Evolutionary conservation across 2,797 vertebrate species (phyloP), one percentile per base, ranked within the genome.

Genomic region (Lagocephalus sceleratus): DNA sequence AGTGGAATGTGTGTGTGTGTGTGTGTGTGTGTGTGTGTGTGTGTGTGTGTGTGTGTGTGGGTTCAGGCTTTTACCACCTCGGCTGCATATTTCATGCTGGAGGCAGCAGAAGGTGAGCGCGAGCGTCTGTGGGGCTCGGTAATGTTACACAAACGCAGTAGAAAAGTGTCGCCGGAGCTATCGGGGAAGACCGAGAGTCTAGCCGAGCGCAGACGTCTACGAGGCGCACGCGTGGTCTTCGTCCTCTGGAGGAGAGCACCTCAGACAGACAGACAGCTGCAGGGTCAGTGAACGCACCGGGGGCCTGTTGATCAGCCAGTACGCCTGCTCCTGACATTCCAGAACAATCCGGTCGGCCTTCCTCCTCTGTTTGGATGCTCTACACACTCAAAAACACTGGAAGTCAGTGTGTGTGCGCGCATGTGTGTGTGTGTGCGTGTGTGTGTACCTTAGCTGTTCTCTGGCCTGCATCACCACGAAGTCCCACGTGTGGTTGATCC

Each of bases 391-490:
- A 44, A 44, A 20, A 3, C 47, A 73, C 11, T 14, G 45, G 59
- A 47, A 63, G 42, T 53, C 16, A 41, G 0, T 47, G 2, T 47
- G 32, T 10, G 40, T 43, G 25, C 19, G 22, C 40, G 5, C 39
- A 32, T 12, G 1, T 32, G 41, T 15, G n/a, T 46, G 6, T 42
- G 56, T 20, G 53, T 3, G 16, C 6, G 35, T n/a, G 38, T 41
- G 47, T 19, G 45, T 38, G 32, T 43, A 97, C 96, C 94, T 91
- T 41, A 98, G 92, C 75, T 99, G 97, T 71, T 99, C 95, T 70
- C 93, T 88, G 0, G 97, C 97, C 84, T 98, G 96, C 94, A 93
- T 97, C 84, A 97, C 92, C 60, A 98, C 95, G 51, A 98, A 94
- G 86, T 98, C 95, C 96, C 97, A 99, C 0, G 89, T 91, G 80